A percentile compares a stretch with the other conserved stretches of the same genome.
These are phyloP conservation scores for Zaprionus inermis DNA, from an alignment of 1,140 invertebrate genomes.

Conservation along the genomic window DNA sequence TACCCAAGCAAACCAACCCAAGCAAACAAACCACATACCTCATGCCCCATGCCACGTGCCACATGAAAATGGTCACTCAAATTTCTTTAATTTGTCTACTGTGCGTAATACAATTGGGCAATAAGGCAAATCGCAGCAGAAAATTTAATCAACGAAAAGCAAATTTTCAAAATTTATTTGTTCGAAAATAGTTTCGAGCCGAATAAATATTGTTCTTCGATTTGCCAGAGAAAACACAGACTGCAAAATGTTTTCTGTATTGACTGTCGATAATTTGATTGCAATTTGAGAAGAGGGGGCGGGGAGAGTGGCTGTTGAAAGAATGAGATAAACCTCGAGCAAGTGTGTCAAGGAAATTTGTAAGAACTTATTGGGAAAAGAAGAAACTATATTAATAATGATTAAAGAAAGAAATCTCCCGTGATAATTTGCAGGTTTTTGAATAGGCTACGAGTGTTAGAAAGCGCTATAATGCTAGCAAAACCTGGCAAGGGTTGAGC, in stretches of 20 bases:
- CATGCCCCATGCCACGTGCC: neutral
- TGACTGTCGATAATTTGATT: neutral
- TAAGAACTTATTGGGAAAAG: too few species aligned
- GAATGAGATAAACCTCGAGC: too few species aligned
- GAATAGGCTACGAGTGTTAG: too few species aligned
- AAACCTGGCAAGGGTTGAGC: too few species aligned
- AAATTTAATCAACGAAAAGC: constrained; percentile 2
- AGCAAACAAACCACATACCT: neutral
- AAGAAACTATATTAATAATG: too few species aligned
- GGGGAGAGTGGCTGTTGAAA: neutral
- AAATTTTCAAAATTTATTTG: constrained; percentile 3
- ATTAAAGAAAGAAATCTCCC: too few species aligned
- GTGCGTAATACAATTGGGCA: constrained; percentile 21
- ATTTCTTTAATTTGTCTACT: constrained; percentile 36
- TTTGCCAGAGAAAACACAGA: neutral
- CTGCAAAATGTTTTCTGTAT: neutral
- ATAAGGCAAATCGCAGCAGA: neutral
- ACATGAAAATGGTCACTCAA: constrained; percentile 16
- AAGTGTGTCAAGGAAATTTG: too few species aligned
- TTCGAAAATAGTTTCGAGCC: constrained; percentile 3
- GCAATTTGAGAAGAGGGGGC: neutral
- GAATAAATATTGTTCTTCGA: neutral
- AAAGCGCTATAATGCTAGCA: too few species aligned
- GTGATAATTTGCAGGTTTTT: too few species aligned
- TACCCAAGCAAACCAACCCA: constrained; percentile 12